Percentiles rank a stretch among this genome's conserved stretches.
Evolutionary conservation across 2,797 vertebrate genomes (phyloP).

Genomic region (Uromys caudimaculatus): DNA sequence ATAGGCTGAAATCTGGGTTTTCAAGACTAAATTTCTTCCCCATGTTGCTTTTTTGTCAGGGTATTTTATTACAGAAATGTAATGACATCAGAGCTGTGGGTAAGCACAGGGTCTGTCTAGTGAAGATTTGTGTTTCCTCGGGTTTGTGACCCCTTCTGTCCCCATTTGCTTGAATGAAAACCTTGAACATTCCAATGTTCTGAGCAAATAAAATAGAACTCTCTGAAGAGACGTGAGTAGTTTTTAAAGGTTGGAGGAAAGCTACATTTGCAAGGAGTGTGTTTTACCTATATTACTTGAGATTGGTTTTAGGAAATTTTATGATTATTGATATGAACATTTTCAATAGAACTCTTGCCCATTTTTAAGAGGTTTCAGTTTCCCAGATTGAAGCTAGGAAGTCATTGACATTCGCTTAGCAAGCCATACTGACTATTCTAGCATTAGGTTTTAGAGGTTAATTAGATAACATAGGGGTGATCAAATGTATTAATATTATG

Average conservation of each 20-base stretch:
- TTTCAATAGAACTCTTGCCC: neutral
- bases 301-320: neutral
- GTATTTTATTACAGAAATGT: neutral
- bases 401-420: neutral
- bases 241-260: neutral
- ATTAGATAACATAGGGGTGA: neutral
- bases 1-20: neutral
- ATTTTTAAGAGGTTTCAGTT: slow-evolving; percentile 18
- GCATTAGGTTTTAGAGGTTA: neutral
- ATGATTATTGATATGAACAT: neutral
- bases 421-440: neutral
- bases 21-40: neutral
- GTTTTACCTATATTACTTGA: neutral
- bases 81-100: neutral
- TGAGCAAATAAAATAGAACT: slow-evolving; percentile 13
- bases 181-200: neutral
- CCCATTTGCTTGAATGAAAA: neutral
- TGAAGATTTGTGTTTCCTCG: neutral
- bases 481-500: neutral
- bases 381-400: neutral
- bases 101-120: neutral
- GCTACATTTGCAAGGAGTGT: neutral
- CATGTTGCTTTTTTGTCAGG: neutral
- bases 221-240: neutral
- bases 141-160: neutral